phyloP scores from a whole-genome alignment of 1,140 invertebrate genomes.

The Propsilocerus akamusi region DNA sequence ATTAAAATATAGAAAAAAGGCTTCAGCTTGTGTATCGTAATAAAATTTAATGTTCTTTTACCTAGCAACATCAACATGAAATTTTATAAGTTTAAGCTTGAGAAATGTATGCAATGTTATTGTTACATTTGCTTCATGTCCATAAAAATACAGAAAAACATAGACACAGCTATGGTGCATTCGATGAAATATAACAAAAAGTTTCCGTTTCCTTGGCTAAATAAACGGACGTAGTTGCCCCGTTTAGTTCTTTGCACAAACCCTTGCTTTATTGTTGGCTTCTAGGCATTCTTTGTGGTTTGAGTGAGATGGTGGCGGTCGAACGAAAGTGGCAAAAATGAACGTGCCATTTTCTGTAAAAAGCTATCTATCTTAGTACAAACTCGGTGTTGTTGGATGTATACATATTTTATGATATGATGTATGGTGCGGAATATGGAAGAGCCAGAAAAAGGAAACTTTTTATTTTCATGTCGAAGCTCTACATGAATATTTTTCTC shows the following conservation, averaged over 20 bases:
- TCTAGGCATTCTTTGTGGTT: background rate
- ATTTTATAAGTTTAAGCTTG: background rate
- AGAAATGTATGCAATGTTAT: background rate
- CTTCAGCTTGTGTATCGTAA: background rate
- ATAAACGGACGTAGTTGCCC: background rate
- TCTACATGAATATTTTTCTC: no score
- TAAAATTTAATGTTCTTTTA: constrained; percentile 1
- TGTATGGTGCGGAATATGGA: no score
- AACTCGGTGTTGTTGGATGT: background rate
- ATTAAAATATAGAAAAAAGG: no score
- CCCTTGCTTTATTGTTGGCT: background rate
- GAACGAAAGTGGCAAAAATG: background rate
- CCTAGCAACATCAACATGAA: background rate
- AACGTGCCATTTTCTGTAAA: background rate
- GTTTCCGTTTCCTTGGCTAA: constrained; percentile 4
- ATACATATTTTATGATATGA: no score
- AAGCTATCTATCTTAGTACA: constrained; percentile 1
- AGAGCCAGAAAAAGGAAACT: no score
- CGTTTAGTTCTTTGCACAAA: background rate
- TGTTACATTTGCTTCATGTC: no score
- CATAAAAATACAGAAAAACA: no score
- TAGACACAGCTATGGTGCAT: no score
- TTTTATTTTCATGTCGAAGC: no score
- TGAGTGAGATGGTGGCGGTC: background rate
- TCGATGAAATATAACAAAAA: background rate